phyloP scores from a whole-genome alignment of 1,140 invertebrate species.

The Holcopasites calliopsidis region DNA sequence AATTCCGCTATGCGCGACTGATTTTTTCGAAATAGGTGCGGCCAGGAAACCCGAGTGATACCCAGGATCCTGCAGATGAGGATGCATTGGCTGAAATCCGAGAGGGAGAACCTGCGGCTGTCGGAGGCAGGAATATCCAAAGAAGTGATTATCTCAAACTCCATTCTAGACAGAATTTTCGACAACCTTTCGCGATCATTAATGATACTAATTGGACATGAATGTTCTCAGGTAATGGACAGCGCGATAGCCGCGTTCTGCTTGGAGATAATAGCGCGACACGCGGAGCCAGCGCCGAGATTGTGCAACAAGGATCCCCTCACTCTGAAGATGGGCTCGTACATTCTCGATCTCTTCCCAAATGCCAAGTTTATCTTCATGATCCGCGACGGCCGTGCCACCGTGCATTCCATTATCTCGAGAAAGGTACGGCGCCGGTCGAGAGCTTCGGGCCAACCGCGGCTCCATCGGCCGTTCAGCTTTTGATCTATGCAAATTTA shows the following conservation, averaged over 20 bases:
- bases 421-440: constrained; percentile 84
- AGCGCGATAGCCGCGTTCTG: constrained; percentile 98
- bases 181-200: too few species aligned
- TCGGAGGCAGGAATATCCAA: constrained; percentile 97
- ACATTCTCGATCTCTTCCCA: constrained; percentile 88
- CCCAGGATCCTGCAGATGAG: constrained; percentile 95
- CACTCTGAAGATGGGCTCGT: constrained; percentile 96
- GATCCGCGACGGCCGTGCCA: constrained; percentile 98
- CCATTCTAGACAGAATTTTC: neutral
- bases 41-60: constrained; percentile 98
- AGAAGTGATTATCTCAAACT: constrained; percentile 80
- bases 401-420: constrained; percentile 98
- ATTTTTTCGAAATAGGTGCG: constrained; percentile 85
- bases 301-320: constrained; percentile 99
- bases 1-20: neutral
- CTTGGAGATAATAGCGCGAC: constrained; percentile 96
- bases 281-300: constrained; percentile 94
- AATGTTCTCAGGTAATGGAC: constrained; percentile 86
- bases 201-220: neutral
- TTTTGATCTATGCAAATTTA: constrained; percentile 33
- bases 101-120: constrained; percentile 92
- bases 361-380: constrained; percentile 98
- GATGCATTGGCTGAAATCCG: constrained; percentile 95
- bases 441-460: neutral
- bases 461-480: neutral